phyloP scores from a whole-genome alignment of 2,888 invertebrate genomes.

The Hipparchia sbordonii region DNA sequence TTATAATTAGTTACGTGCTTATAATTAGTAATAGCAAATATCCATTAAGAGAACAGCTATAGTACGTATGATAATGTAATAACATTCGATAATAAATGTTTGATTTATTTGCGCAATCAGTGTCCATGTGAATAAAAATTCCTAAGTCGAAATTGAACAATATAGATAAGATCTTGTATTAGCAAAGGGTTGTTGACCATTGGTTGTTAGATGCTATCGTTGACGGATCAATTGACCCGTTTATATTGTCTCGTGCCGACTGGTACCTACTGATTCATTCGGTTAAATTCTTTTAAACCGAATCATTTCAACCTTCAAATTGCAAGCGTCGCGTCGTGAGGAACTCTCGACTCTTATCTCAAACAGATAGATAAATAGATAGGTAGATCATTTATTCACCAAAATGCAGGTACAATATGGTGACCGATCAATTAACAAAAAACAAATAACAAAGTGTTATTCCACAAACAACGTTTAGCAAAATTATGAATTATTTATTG shows the following conservation, averaged over 20 bases:
- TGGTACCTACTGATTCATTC: background rate
- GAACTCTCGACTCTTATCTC: background rate
- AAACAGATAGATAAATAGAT: no score
- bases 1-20: no score
- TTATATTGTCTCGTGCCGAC: constrained; percentile 28
- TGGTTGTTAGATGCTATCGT: constrained; percentile 29
- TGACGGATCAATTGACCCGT: constrained; percentile 27
- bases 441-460: no score
- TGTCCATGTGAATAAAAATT: constrained; percentile 28
- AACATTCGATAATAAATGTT: constrained; percentile 1
- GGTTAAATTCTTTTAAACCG: background rate
- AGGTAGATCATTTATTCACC: no score
- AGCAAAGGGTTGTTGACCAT: constrained; percentile 40
- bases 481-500: no score
- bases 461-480: no score
- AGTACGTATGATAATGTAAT: no score
- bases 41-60: no score
- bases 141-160: constrained; percentile 29
- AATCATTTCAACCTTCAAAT: constrained; percentile 11
- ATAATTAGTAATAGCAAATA: no score
- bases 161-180: constrained; percentile 42
- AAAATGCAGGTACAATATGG: no score
- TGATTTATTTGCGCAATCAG: constrained; percentile 28
- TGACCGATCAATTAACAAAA: no score
- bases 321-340: background rate